phyloP scores from a whole-genome alignment of 1,140 invertebrate genomes.

The Drosophila yakuba region DNA sequence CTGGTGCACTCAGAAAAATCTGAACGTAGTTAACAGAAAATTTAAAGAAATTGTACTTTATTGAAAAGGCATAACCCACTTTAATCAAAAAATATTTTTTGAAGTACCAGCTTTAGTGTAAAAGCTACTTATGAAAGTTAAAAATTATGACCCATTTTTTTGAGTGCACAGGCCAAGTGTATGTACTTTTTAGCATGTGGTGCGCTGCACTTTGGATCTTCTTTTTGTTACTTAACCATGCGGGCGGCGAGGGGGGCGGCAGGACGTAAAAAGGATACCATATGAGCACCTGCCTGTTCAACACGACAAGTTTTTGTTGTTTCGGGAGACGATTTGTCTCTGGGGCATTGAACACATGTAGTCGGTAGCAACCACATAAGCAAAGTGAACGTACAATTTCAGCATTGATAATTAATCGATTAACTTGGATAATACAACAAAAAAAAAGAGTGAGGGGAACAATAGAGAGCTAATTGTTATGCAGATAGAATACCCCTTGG shows the following conservation, averaged over 20 bases:
- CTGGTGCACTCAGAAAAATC: slow-evolving; percentile 1
- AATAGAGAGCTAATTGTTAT: background rate
- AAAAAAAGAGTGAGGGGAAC: no score
- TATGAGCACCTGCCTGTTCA: slow-evolving; percentile 14
- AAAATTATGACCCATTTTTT: no score
- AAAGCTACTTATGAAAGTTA: no score
- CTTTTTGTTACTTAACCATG: slow-evolving; percentile 39
- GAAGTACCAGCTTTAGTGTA: no score
- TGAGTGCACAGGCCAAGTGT: slow-evolving; percentile 2
- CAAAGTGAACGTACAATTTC: background rate
- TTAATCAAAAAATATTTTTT: no score
- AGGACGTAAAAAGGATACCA: slow-evolving; percentile 6
- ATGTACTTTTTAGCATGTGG: slow-evolving; percentile 59
- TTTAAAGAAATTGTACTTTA: no score
- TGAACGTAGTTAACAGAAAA: no score
- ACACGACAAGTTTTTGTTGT: slow-evolving; percentile 18
- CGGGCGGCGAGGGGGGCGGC: background rate
- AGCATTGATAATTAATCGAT: slow-evolving; percentile 26
- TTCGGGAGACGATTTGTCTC: slow-evolving; percentile 1
- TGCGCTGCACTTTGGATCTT: slow-evolving; percentile 49
- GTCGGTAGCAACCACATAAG: background rate
- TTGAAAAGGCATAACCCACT: no score
- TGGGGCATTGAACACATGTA: slow-evolving; percentile 21
- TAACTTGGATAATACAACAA: background rate
- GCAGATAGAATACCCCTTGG: background rate